Percentiles rank a stretch among this genome's conserved stretches.
Conservation (phyloP, 1,140 invertebrate species). For the Drosophila sproati region DNA sequence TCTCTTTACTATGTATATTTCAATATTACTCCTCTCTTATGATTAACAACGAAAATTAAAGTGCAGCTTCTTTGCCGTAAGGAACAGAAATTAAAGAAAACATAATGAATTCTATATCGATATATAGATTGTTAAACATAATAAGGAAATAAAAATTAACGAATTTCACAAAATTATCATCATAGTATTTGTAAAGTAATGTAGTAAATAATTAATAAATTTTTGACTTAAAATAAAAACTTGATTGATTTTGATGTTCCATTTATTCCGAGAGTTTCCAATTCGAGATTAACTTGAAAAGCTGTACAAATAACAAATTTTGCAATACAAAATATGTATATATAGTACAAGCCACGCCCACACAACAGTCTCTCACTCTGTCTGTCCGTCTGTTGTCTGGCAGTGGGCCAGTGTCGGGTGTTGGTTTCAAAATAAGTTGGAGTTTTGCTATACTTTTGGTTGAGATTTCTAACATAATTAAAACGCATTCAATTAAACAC, state of each 20-base stretch:
- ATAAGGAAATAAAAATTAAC: constrained; percentile 59
- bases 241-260: constrained; percentile 22
- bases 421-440: constrained; percentile 19
- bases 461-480: constrained; percentile 80
- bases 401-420: constrained; percentile 17
- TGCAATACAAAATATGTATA: constrained; percentile 66
- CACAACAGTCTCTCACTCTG: constrained; percentile 35
- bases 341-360: constrained; percentile 64
- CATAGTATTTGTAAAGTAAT: constrained; percentile 29
- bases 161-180: constrained; percentile 63
- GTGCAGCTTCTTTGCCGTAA: constrained; percentile 76
- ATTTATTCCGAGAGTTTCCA: constrained; percentile 19
- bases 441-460: constrained; percentile 59
- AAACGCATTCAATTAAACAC: constrained; percentile 81
- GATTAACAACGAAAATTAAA: constrained; percentile 63
- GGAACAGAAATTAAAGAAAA: constrained; percentile 71
- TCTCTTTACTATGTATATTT: constrained; percentile 22
- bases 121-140: constrained; percentile 52
- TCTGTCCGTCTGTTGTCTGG: neutral
- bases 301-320: constrained; percentile 62
- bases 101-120: constrained; percentile 71
- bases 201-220: constrained; percentile 30
- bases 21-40: constrained; percentile 49
- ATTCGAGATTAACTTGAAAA: constrained; percentile 36
- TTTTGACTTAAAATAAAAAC: constrained; percentile 40